Base-by-base conservation (phyloP, 2,113 vertebrate genomes). In the Vicugna pacos region DNA sequence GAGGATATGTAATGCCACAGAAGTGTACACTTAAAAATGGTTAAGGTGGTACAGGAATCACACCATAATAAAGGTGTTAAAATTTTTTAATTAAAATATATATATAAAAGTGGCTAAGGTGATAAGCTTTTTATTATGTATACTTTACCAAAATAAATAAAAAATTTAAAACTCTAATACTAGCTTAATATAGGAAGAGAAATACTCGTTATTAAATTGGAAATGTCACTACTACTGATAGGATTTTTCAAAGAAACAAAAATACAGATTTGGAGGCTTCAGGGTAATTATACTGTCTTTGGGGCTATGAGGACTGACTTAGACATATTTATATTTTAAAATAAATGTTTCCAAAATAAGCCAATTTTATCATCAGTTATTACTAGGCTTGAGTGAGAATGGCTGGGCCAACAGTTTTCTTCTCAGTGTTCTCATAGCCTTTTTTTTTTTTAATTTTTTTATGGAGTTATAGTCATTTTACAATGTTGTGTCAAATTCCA, bases 161-260 rank as follows among this genome's bases (percentile, higher is more conserved):
- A 60, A 64, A 75, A 32, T 48, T 56, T 42, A 60, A 75, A 93
- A 76, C 13, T 54, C 64, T 58, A 30, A 30, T 20, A 11, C 28
- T 22, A 5, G n/a, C 38, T 54, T 86, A 38, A 0, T 32, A n/a
- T 56, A 91, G 64, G 52, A 75, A 94, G 5, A 92, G n/a, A 77
- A 83, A 8, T 64, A 88, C 35, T 90, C 26, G 28, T 60, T 46
- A 65, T 89, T 83, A 50, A 76, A 28, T 87, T 87, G 69, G 50
- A 97, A 91, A 73, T 28, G 10, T 96, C 12, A 42, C 24, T 32
- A 52, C 50, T 48, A 35, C 5, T 70, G 42, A 38, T 7, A 48
- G 72, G 26, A 46, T 56, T 94, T 96, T 93, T 89, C 16, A 70
- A 87, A 93, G n/a, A 88, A 60, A 26, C 62, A 56, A 72, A 62